These are phyloP conservation scores for Tanaodytes sp. DNA, from an alignment of 2,888 invertebrate species.

Conservation along the genomic window DNA sequence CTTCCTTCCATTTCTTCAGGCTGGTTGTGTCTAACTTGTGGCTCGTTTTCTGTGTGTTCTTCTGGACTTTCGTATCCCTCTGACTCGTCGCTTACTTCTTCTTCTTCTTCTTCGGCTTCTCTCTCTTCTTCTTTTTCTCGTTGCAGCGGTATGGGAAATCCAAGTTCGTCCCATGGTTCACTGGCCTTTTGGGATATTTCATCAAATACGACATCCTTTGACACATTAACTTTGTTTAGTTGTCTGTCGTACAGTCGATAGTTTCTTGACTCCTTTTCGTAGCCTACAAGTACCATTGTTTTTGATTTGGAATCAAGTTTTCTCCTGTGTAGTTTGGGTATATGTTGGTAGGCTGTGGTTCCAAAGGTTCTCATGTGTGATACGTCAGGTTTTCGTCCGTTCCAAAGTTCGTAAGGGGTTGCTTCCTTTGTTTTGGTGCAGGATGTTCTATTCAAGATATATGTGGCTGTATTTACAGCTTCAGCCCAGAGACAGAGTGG, in stretches of 20 bases:
- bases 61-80: no score
- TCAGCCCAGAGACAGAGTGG: no score
- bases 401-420: constrained; percentile 42
- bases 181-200: no score
- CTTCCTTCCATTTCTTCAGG: background rate
- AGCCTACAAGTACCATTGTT: constrained; percentile 28
- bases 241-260: constrained; percentile 24
- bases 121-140: constrained; percentile 8
- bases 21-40: no score
- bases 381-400: constrained; percentile 2
- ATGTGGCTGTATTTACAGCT: no score
- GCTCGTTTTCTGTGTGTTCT: no score
- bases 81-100: constrained; percentile 6
- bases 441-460: constrained; percentile 40
- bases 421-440: constrained; percentile 28
- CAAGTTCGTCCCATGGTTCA: no score
- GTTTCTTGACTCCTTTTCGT: constrained; percentile 15
- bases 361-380: constrained; percentile 38
- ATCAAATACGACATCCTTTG: constrained; percentile 11
- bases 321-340: constrained; percentile 21
- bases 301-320: constrained; percentile 32
- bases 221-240: constrained; percentile 19
- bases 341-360: constrained; percentile 16
- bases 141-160: no score
- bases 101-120: no score